Evolutionary conservation across 2,888 invertebrate genomes (phyloP).

Genomic region (Piscicola geometra): DNA sequence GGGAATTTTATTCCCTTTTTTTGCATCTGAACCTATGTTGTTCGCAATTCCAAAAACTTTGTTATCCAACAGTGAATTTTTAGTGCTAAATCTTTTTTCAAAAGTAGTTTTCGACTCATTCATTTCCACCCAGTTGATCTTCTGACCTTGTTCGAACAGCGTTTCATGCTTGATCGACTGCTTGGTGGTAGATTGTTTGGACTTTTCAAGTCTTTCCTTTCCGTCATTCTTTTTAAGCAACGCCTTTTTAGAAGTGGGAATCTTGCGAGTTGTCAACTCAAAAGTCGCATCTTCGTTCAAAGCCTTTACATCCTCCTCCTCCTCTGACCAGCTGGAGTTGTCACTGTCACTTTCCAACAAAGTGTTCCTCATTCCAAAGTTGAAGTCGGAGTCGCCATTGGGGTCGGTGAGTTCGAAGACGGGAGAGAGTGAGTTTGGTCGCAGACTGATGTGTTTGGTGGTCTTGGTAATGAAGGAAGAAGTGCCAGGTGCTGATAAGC

Average conservation of each 20-base stretch:
- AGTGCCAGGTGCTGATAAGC: background rate
- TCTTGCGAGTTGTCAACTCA: background rate
- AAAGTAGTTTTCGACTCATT: constrained; percentile 17
- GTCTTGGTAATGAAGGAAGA: background rate
- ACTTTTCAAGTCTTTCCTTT: constrained; percentile 1
- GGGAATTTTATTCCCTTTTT: background rate
- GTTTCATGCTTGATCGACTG: constrained; percentile 15
- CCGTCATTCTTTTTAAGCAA: background rate
- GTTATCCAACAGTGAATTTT: background rate
- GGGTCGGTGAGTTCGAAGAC: background rate
- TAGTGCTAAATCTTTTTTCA: background rate
- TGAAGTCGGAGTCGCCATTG: background rate
- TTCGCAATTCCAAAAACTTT: background rate
- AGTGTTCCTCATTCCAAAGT: background rate
- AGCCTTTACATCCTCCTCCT: background rate
- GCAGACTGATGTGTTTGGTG: background rate
- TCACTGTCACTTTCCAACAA: background rate
- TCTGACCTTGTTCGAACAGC: constrained; percentile 16
- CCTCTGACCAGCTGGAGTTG: background rate
- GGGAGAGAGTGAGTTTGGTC: background rate
- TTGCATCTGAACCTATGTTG: background rate
- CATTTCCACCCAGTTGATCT: constrained; percentile 31
- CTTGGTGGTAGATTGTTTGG: constrained; percentile 14
- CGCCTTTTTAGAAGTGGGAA: background rate
- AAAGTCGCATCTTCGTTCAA: background rate